Evolutionary conservation across 2,113 vertebrate genomes (phyloP).

Genomic region (Indicator maculatus): DNA sequence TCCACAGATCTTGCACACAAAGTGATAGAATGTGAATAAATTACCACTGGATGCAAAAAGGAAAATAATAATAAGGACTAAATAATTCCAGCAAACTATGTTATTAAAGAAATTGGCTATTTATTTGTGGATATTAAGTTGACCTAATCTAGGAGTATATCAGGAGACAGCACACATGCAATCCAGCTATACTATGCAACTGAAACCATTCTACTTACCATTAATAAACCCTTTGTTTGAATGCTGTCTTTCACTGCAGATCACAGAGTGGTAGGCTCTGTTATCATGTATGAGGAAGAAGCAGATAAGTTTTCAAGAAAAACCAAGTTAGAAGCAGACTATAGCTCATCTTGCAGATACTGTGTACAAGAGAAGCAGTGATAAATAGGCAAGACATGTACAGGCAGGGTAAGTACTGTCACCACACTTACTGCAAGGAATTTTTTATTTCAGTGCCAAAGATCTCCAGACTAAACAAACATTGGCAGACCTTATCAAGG

Average conservation of each 20-base stretch:
- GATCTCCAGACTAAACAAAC: constrained; percentile 21
- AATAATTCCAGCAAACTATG: not conserved
- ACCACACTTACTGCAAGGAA: not conserved
- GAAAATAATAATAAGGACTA: no score
- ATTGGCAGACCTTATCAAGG: not conserved
- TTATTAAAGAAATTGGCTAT: not conserved
- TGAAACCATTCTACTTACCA: not conserved
- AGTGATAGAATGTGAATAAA: no score
- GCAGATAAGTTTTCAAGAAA: not conserved
- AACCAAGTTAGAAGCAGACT: not conserved
- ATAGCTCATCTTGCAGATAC: not conserved
- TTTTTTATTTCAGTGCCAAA: constrained; percentile 27
- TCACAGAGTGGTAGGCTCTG: not conserved
- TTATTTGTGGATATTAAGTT: not conserved
- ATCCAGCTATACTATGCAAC: fast-evolving
- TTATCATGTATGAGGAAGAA: not conserved
- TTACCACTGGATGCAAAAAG: no score
- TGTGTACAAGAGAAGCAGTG: not conserved
- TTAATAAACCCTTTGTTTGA: not conserved
- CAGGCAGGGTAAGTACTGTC: not conserved
- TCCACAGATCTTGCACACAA: no score
- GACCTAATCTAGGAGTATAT: not conserved
- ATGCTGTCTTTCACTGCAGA: not conserved
- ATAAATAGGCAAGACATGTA: not conserved
- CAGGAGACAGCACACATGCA: not conserved